phyloP scores from a whole-genome alignment of 1,140 invertebrate species.

The Zelostemma sp. region DNA sequence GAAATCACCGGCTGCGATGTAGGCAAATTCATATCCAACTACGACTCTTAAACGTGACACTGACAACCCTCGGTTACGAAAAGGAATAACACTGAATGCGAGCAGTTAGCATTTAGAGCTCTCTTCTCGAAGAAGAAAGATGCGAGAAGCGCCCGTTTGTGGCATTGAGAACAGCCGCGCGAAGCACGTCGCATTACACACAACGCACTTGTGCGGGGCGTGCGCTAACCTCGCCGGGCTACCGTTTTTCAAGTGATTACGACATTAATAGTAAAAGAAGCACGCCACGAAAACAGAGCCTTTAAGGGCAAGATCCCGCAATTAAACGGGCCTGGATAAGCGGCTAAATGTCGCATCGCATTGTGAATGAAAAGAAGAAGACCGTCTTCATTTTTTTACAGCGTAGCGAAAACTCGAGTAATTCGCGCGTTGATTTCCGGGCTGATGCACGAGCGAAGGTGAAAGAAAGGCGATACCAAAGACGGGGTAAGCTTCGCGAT shows the following conservation, averaged over 20 bases:
- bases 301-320: slow-evolving; percentile 37
- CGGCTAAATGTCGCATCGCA: slow-evolving; percentile 43
- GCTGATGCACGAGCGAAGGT: slow-evolving; percentile 13
- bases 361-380: no score
- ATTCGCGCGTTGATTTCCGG: no score
- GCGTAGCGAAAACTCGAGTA: no score
- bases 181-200: slow-evolving; percentile 43
- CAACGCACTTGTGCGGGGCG: no score
- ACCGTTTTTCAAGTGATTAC: slow-evolving; percentile 60
- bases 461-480: slow-evolving; percentile 49
- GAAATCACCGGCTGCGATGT: slow-evolving; percentile 30
- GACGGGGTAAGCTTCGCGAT: slow-evolving; percentile 43
- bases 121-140: slow-evolving; percentile 20
- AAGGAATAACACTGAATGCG: slow-evolving; percentile 48
- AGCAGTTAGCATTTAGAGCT: slow-evolving; percentile 33
- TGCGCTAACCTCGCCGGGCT: slow-evolving; percentile 15
- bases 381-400: no score
- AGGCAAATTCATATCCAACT: slow-evolving; percentile 40
- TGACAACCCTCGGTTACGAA: slow-evolving; percentile 45
- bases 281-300: slow-evolving; percentile 37
- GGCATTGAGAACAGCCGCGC: slow-evolving; percentile 45
- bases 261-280: slow-evolving; percentile 63
- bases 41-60: slow-evolving; percentile 49
- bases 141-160: slow-evolving; percentile 32
- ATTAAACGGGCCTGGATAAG: slow-evolving; percentile 42